Evolutionary conservation across 1,140 invertebrate species (phyloP).

Genomic region (Philopotamus ludificatus): DNA sequence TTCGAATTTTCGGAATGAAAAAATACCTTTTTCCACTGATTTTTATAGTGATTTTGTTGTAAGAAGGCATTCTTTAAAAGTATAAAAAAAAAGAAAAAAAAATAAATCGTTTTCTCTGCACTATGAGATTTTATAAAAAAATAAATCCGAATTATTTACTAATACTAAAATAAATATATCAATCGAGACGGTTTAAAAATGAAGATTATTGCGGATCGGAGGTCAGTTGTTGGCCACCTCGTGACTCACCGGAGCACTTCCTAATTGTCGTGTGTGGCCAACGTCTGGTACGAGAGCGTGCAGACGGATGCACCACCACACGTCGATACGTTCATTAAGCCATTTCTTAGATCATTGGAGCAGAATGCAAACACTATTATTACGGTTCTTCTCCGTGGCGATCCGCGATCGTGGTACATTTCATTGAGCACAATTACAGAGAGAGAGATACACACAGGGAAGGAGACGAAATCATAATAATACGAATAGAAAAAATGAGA

Average conservation of each 20-base stretch:
- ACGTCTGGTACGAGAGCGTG: not conserved
- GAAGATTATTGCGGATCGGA: too few relatives aligned
- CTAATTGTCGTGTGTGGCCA: conserved; percentile 3
- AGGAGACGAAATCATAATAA: not conserved
- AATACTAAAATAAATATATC: too few relatives aligned
- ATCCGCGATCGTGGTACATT: not conserved
- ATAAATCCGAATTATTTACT: too few relatives aligned
- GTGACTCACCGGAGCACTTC: conserved; percentile 3
- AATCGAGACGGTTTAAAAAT: too few relatives aligned
- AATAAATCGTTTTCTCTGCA: too few relatives aligned
- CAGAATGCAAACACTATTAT: conserved; percentile 17
- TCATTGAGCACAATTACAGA: not conserved
- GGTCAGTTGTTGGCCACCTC: not conserved
- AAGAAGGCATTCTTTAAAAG: too few relatives aligned
- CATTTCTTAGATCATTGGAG: conserved; percentile 24
- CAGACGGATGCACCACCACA: not conserved
- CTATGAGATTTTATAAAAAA: too few relatives aligned
- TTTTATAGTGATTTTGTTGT: too few relatives aligned
- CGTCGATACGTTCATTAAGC: not conserved
- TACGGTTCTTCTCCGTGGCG: not conserved
- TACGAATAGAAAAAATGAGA: too few relatives aligned
- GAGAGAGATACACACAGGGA: not conserved
- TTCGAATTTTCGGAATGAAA: too few relatives aligned
- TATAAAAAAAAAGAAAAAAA: too few relatives aligned
- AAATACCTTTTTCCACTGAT: too few relatives aligned